Evolutionary conservation across 2,797 vertebrate species (phyloP).

Genomic region (Eulemur mongoz): DNA sequence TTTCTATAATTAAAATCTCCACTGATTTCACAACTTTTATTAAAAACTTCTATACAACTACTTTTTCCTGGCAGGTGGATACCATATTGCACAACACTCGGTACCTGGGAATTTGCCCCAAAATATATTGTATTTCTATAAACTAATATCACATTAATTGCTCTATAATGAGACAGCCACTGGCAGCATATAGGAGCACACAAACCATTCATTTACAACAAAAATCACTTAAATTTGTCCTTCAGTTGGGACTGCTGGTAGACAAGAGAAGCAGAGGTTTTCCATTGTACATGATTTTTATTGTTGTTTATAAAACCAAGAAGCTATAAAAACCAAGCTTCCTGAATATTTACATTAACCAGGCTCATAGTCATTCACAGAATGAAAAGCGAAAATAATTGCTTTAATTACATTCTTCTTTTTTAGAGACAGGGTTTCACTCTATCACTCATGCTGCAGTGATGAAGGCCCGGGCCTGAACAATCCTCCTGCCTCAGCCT

Average conservation of each 20-base stretch:
- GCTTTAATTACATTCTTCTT: slow-evolving; percentile 37
- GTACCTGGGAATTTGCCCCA: neutral
- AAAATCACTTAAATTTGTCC: neutral
- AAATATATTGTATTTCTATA: neutral
- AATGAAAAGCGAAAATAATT: slow-evolving; percentile 61
- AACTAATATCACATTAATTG: neutral
- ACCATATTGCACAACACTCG: neutral
- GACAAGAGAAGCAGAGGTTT: slow-evolving; percentile 46
- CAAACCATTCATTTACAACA: neutral
- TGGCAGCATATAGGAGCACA: neutral
- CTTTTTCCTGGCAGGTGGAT: slow-evolving; percentile 15
- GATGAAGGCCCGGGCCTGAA: neutral
- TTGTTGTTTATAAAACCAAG: slow-evolving; percentile 48
- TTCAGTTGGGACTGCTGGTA: neutral
- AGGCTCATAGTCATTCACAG: slow-evolving; percentile 53
- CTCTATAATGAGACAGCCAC: neutral
- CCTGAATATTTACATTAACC: slow-evolving; percentile 65
- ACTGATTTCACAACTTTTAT: slow-evolving; percentile 33
- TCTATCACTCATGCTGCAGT: neutral
- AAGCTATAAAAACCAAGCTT: slow-evolving; percentile 68
- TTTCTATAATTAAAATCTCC: slow-evolving; percentile 46
- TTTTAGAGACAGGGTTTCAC: neutral
- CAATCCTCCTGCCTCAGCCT: neutral
- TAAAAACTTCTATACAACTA: slow-evolving; percentile 28
- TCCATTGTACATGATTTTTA: slow-evolving; percentile 34